Conservation (phyloP, 2,113 vertebrate genomes). For the Asarcornis scutulata region DNA sequence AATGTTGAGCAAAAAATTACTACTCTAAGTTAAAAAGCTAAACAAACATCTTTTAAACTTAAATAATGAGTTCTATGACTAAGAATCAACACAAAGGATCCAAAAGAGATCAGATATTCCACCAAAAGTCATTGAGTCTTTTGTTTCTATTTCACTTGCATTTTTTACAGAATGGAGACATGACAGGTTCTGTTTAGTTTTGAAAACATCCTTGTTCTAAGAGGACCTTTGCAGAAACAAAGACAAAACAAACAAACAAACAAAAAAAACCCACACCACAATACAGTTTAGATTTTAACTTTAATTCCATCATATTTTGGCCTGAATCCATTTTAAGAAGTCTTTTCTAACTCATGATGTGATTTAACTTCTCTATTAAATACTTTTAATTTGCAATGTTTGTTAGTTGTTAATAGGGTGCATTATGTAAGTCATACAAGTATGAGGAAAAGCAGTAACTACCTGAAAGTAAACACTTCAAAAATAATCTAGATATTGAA, state of each 20-base stretch:
- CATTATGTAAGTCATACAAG: neutral
- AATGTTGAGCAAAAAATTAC: neutral
- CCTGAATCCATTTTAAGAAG: neutral
- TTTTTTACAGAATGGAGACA: neutral
- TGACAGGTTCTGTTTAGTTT: neutral
- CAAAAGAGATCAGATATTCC: neutral
- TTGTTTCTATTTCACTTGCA: neutral
- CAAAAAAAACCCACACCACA: neutral
- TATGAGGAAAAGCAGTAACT: neutral
- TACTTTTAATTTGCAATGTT: neutral
- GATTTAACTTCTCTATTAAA: neutral
- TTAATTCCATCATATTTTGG: neutral
- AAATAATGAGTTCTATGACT: neutral
- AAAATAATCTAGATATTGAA: neutral
- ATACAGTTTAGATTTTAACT: neutral
- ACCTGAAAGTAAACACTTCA: neutral
- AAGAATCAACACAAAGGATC: neutral
- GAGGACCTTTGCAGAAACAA: neutral
- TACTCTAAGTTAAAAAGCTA: neutral
- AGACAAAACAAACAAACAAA: neutral
- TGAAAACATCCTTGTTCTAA: neutral
- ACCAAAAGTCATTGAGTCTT: neutral
- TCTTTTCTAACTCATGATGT: neutral
- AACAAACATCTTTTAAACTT: neutral
- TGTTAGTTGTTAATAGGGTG: neutral